Base-by-base conservation (phyloP, 2,797 vertebrate genomes). In the Zenarchopterus dispar region DNA sequence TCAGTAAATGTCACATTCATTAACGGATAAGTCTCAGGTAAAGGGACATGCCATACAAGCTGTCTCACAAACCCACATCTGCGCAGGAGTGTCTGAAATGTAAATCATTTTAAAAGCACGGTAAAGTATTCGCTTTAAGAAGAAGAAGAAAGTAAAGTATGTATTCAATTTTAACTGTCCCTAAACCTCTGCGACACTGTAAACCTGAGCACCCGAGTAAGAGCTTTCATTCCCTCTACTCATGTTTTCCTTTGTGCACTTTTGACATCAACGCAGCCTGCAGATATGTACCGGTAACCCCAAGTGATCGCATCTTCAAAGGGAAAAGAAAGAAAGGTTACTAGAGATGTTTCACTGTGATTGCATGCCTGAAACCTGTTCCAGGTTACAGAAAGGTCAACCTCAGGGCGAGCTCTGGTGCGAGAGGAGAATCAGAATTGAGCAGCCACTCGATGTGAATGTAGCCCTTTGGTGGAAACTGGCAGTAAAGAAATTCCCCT, bases 1-100 rank as follows among this genome's bases (percentile, higher is more conserved):
- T 56, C 33, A 36, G 28, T 55, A 56, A 68, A 67, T 42, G 56
- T 85, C 74, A 84, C 84, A 90, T 90, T 88, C 81, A 65, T 78
- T 74, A 73, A 67, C 70, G 81, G 69, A 72, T 67, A 54, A 46
- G 58, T 74, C 70, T 62, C 8, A 55, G 62, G 61, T 68, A 41
- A 72, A 68, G 56, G 36, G 65, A 57, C 79, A 81, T 80, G 77
- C 76, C 55, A 2, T 42, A 67, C 47, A 54, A 73, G 54, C 70
- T 65, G 28, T 71, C 58, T 28, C 3, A 77, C 59, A 49, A 63
- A 28, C 62, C 3, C 59, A 77, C 42, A 55, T 48, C 28, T 45
- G 65, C n/a, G 66, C 56, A 54, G 67, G 56, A 64, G 58, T 47
- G 53, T 66, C 56, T 60, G 48, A 45, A 2, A 10, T 6, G 50